phyloP scores from a whole-genome alignment of 2,888 invertebrate genomes.

The Drosophila prostipennis region DNA sequence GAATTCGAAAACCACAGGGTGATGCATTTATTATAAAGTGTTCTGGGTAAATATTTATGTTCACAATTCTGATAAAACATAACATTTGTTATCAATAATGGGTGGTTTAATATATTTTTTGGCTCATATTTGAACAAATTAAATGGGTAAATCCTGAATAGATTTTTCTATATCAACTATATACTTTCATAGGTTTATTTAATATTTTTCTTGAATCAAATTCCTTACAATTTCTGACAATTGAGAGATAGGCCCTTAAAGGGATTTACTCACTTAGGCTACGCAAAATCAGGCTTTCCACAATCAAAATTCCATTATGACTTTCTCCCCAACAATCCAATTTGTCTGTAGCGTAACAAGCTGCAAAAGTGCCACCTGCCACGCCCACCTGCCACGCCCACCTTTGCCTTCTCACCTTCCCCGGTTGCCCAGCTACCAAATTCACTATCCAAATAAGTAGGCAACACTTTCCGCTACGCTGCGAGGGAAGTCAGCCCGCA shows the following conservation, averaged over 20 bases:
- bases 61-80: not conserved
- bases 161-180: too few relatives aligned
- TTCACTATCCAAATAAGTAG: conserved; percentile 23
- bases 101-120: not conserved
- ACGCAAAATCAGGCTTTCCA: not conserved
- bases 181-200: too few relatives aligned
- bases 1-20: conserved; percentile 2
- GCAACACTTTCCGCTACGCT: conserved; percentile 36
- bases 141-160: too few relatives aligned
- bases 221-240: too few relatives aligned
- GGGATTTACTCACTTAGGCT: not conserved
- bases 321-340: not conserved
- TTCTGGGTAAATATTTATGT: conserved; percentile 1
- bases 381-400: not conserved
- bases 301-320: conserved; percentile 13
- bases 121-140: not conserved
- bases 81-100: not conserved
- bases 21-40: not conserved
- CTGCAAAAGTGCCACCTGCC: not conserved
- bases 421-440: not conserved
- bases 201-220: too few relatives aligned
- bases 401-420: not conserved
- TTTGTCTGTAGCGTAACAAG: conserved; percentile 4
- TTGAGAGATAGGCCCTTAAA: not conserved
- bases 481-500: conserved; percentile 57